Base-by-base conservation (phyloP, 1,140 invertebrate genomes). In the Dolichoris vasculosae region DNA sequence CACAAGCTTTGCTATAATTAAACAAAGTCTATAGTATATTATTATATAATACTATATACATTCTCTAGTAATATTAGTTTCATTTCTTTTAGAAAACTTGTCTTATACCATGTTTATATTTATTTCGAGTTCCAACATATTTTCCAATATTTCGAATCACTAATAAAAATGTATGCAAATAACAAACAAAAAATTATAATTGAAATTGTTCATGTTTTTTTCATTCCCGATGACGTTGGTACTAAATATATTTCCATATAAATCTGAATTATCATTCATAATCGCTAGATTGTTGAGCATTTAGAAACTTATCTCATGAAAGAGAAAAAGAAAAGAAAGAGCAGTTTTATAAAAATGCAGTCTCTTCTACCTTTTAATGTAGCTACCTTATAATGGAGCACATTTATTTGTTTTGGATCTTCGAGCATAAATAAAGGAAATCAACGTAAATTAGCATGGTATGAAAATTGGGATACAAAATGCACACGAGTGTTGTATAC, bases 381-480 rank as follows among this genome's bases (percentile, higher is more conserved):
- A n/a, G n/a, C n/a, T n/a, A n/a, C n/a, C n/a, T n/a, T n/a, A 51
- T 40, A 75, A 75, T 83, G 35, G 82, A 84, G 71, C 46, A 38
- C 32, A 43, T 46, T 73, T 79, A 84, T 79, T 84, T 64, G 69
- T 84, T 63, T 75, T 35, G 59, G 26, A 35, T 20, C 51, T n/a
- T 20, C 1, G 40, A 9, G 38, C 6, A 0, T 30, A 82, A 59
- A 82, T 86, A 86, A 86, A 81, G 79, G 38, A 82, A 86, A 86
- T 86, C 59, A 67, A 6, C 79, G 77, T 82, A 85, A 85, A 85
- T 85, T 81, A 86, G 79, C 79, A 77, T 67, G 83, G 55, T 84
- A 83, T 77, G 30, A 38, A 78, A 63, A 59, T 17, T 23, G 48
- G 35, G 40, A 69, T 64, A 26, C 76, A 38, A 69, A 77, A 55